Base-by-base conservation (phyloP, 2,888 invertebrate species). In the Orchesellides sinensis region DNA sequence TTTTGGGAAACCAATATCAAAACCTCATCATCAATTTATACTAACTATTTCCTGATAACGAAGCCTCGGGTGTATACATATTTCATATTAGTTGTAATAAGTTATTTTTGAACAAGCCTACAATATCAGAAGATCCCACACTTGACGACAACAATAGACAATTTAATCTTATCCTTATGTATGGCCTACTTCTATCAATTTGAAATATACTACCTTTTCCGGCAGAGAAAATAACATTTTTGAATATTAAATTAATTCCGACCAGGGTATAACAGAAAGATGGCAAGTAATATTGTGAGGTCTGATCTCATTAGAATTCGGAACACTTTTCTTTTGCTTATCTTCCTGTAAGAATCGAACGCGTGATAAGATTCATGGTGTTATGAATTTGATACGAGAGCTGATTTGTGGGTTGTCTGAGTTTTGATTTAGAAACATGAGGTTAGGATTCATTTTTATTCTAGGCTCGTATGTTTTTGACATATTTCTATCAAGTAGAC, bases 381-480 rank as follows among this genome's bases (percentile, higher is more conserved):
- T 14, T 54, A 49, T 54, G 54, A 14, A 14, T 40, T 40, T 40
- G 4, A 23, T 2, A 47, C 4, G 52, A 52, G 12, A 2, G 52
- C 17, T 21, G 29, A 32, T n/a, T 54, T 54, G 23, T 10, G 23
- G 54, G 54, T 54, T 54, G 54, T 54, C 54, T 25, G 54, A 54
- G 40, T 10, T 40, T 32, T 32, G 32, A 10, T 32, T 32, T 5
- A n/a, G 40, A 40, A 14, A n/a, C n/a, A 40, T 40, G 40, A 40
- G n/a, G n/a, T 40, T n/a, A 10, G 4, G 40, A n/a, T 14, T 40
- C n/a, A 40, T 40, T 40, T 40, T 40, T n/a, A 40, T 40, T 40
- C 40, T n/a, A 40, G 10, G 10, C 40, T 40, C 40, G 40, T 40
- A 2, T n/a, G n/a, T 14, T 40, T 40, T 40, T 40, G 40, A 10